Evolutionary conservation across 2,113 vertebrate genomes (phyloP), one percentile per base, ranked within the genome.

Genomic region (Ceyx margarethae): DNA sequence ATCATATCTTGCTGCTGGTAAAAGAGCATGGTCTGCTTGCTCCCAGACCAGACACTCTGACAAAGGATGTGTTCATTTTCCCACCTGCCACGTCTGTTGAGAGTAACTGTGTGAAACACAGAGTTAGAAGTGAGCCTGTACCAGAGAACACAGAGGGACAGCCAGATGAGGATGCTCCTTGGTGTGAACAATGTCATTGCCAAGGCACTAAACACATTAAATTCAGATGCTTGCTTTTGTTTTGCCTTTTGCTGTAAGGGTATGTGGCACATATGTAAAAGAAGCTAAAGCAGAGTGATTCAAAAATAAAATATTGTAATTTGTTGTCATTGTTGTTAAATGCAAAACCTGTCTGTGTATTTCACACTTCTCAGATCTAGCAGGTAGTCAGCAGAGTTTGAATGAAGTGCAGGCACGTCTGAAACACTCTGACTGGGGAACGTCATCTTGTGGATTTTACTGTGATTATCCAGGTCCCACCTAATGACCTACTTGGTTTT

Each of bases 81-180:
- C 91, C 90, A 86, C 94, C 76, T 96, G 95, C 82, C 90, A 82
- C 64, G 90, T 92, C 83, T 78, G 61, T 33, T 92, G 83, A 91
- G 74, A 82, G 88, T 58, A 93, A 45, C 57, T 66, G 33, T 5
- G 64, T 69, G 90, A 91, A 85, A 62, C 4, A 4, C 75, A 57
- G 85, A 72, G 77, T 80, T 60, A 62, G 74, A 48, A 57, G 19
- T 42, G 57, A 88, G 61, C 31, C 68, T 20, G 11, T 45, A 61
- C 35, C 61, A 68, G 48, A 65, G 57, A 12, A n/a, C 81, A 45
- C 45, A 79, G 50, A 62, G 81, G 64, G 45, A 64, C 6, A 86
- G 53, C 40, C 60, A 35, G 57, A 45, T 0, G 40, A 75, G 29
- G 57, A 78, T 65, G n/a, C 66, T 81, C 9, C 46, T 40, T 37